A percentile compares a stretch with the other conserved stretches of the same genome.
Evolutionary conservation across 1,140 invertebrate species (phyloP).

Genomic region (Aphis gossypii): DNA sequence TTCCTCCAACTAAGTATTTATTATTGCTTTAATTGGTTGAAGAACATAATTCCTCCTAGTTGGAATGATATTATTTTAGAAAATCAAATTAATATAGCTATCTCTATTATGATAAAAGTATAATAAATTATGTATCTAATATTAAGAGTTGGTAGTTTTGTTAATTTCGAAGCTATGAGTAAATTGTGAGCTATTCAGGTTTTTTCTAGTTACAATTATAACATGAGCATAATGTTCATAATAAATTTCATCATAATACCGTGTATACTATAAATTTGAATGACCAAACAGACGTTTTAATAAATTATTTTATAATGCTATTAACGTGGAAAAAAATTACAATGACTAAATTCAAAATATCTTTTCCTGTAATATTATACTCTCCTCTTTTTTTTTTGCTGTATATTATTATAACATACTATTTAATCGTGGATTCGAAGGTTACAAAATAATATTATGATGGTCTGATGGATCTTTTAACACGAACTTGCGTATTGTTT

Average conservation of each 20-base stretch:
- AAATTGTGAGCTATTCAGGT: not conserved
- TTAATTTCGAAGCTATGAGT: not conserved
- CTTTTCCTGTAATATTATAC: not conserved
- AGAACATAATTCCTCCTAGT: not conserved
- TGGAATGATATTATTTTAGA: not conserved
- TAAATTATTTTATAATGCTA: not conserved
- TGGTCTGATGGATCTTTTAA: not conserved
- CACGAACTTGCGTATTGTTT: not conserved
- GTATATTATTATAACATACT: not conserved
- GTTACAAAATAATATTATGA: not conserved
- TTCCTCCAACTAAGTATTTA: not conserved
- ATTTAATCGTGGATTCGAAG: not conserved
- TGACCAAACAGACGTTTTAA: not conserved
- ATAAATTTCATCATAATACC: not conserved
- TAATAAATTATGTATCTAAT: not conserved
- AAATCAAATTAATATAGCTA: not conserved
- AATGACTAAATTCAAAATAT: not conserved
- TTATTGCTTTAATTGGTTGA: not conserved
- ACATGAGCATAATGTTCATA: not conserved
- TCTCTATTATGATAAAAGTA: not conserved
- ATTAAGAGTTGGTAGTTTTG: not conserved
- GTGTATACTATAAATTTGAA: not conserved
- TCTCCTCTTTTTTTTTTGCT: not conserved
- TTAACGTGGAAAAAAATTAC: not conserved
- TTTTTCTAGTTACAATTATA: not conserved